Evolutionary conservation across 2,888 invertebrate genomes (phyloP), one percentile per base, ranked within the genome.

Genomic region (Ellobium chinense): DNA sequence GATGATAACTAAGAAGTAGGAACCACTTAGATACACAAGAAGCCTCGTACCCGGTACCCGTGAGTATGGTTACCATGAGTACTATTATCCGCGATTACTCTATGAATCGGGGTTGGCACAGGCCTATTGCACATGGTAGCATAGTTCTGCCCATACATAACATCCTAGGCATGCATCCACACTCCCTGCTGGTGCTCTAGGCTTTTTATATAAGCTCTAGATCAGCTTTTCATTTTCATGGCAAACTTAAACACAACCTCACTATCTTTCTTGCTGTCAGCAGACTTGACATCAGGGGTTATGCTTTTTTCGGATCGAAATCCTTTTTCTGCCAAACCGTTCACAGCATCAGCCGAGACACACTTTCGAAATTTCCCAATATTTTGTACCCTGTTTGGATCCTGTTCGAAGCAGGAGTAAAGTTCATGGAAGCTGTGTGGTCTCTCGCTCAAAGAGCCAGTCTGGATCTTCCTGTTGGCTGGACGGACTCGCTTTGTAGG

Each of bases 341-440:
- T 81, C 54, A 89, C 84, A 9, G 79, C 85, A 37, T 89, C 89
- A 27, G 86, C 89, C 0, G 89, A 90, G 0, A 87, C 88, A 78
- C 88, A 90, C 70, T 88, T 90, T 29, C 89, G 77, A 68, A 89
- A 80, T 29, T 84, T 82, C 34, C 78, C 81, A 12, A 87, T 74
- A 73, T 84, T 87, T 31, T 84, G 83, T 12, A 86, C 60, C 14
- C 87, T 80, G 46, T 85, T 72, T 7, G 85, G 85, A 76, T 88
- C 80, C 7, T 85, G 78, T 81, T 89, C 89, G 80, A 89, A 90
- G 31, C 85, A 84, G n/a, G 88, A 87, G 18, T 89, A 4, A 1
- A 89, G 86, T 83, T 89, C 90, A 82, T 90, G 90, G 82, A 91
- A 89, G 82, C 91, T 91, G 58, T 84, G 87, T 63, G 90, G 89